phyloP scores from a whole-genome alignment of 92 coral and sea anemone genomes.

The Palythoa grandis region DNA sequence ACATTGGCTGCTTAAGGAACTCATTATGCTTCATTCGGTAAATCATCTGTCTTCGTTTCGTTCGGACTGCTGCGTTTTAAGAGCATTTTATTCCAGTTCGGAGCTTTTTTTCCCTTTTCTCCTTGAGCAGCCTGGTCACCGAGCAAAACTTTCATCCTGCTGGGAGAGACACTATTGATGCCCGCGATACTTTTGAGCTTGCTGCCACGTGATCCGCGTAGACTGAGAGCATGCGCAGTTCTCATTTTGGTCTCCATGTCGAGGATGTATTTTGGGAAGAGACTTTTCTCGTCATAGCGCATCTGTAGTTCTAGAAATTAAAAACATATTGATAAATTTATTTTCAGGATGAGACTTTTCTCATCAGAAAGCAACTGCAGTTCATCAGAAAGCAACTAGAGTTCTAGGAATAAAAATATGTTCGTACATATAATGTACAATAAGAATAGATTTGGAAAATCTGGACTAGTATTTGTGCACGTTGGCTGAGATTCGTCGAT shows the following conservation, averaged over 20 bases:
- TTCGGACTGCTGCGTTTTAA: slow-evolving; percentile 49
- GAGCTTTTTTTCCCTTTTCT: slow-evolving; percentile 26
- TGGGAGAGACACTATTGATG: slow-evolving; percentile 37
- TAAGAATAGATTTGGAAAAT: too few species aligned
- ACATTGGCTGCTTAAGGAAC: too few species aligned
- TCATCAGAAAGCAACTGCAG: too few species aligned
- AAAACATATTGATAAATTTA: background rate
- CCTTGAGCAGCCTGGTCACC: slow-evolving; percentile 9
- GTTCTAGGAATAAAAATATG: too few species aligned
- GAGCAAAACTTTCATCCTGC: slow-evolving; percentile 9
- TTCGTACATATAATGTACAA: too few species aligned
- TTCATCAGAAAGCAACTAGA: too few species aligned
- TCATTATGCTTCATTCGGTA: too few species aligned
- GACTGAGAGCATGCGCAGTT: slow-evolving; percentile 78
- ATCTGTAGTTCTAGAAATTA: slow-evolving; percentile 75
- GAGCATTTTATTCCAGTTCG: slow-evolving; percentile 59
- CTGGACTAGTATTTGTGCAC: too few species aligned
- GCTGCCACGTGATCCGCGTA: slow-evolving; percentile 79
- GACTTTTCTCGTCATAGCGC: slow-evolving; percentile 97
- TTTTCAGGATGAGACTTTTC: background rate
- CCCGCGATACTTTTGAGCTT: slow-evolving; percentile 45
- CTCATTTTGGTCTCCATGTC: slow-evolving; percentile 97
- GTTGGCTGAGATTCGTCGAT: too few species aligned
- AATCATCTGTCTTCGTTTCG: slow-evolving; percentile 10
- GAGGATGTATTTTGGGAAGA: slow-evolving; percentile 92